A percentile compares a stretch with the other conserved stretches of the same genome.
Conservation (phyloP, 2,797 vertebrate genomes). For the Enteromius thamalakanensis region DNA sequence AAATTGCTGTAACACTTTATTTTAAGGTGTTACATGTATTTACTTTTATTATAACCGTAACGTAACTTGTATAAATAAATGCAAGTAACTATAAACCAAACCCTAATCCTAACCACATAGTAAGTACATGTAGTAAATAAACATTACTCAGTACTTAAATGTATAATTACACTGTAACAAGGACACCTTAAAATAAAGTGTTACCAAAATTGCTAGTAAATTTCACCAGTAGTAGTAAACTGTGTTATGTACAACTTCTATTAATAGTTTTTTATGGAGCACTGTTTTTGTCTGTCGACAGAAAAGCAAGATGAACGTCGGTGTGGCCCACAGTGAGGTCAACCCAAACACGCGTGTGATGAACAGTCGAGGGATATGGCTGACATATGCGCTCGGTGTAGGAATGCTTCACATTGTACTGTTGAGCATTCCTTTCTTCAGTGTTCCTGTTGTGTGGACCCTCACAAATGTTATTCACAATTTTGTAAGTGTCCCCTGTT, state of each 20-base stretch:
- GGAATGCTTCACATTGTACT: conserved; percentile 94
- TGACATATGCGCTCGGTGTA: conserved; percentile 92
- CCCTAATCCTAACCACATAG: too few species aligned
- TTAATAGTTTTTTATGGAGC: not conserved
- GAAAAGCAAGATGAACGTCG: conserved; percentile 92
- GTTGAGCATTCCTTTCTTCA: conserved; percentile 97
- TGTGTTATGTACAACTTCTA: not conserved
- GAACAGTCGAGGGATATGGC: conserved; percentile 98
- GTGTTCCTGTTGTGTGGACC: conserved; percentile 94
- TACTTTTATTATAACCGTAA: too few species aligned
- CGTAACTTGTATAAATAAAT: too few species aligned
- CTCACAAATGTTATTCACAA: conserved; percentile 98
- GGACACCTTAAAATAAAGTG: too few species aligned
- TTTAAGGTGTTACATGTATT: too few species aligned
- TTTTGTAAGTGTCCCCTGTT: conserved; percentile 82
- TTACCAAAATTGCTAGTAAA: not conserved
- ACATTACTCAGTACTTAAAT: too few species aligned
- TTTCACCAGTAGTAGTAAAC: not conserved
- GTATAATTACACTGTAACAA: too few species aligned
- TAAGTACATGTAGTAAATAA: too few species aligned
- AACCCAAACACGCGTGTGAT: conserved; percentile 97
- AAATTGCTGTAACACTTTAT: not conserved
- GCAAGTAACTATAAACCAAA: too few species aligned
- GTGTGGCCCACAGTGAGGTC: conserved; percentile 97
- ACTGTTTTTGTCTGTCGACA: conserved; percentile 19